Evolutionary conservation across 2,113 vertebrate species (phyloP), one percentile per base, ranked within the genome.

Genomic region (Eonycteris spelaea): DNA sequence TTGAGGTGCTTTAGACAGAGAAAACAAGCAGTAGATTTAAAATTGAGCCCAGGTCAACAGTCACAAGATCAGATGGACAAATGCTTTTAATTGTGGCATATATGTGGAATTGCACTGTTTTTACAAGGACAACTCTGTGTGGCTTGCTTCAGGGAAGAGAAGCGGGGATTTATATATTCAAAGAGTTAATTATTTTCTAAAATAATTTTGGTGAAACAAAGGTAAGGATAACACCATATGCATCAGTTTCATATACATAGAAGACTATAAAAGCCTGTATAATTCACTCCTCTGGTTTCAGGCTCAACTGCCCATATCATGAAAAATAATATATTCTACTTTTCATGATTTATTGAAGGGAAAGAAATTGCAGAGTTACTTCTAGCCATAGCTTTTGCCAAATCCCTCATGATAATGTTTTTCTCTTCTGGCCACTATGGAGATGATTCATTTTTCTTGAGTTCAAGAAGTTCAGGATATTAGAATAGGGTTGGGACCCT

Each of bases 151-250:
- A 18, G 55, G 78, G 59, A 90, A 35, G n/a, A 89, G 63, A 61
- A 85, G 38, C 13, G 40, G 19, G 10, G 28, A 30, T 57, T 92
- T 94, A 30, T 43, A 38, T 90, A 73, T 33, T 86, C 79, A 48
- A 3, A 16, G 21, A 53, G 59, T 61, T 57, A 93, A 78, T 97
- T 95, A 74, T 95, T 95, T 96, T 96, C 86, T 93, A 89, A 86
- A 86, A 86, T 40, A 83, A 59, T 63, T 89, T 57, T 30, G 48
- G 43, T 40, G 35, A 95, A 51, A 78, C 51, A 35, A 82, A 80
- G 59, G 38, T 90, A 86, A 93, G 51, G 43, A 16, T 63, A 86
- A 83, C 14, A 55, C n/a, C 82, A 89, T 61, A 78, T 65, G 22
- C 13, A 57, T 78, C 10, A 33, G 38, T 94, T 94, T 96, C 45